Evolutionary conservation across 2,113 vertebrate species (phyloP).

Genomic region (Hepsetus odoe): DNA sequence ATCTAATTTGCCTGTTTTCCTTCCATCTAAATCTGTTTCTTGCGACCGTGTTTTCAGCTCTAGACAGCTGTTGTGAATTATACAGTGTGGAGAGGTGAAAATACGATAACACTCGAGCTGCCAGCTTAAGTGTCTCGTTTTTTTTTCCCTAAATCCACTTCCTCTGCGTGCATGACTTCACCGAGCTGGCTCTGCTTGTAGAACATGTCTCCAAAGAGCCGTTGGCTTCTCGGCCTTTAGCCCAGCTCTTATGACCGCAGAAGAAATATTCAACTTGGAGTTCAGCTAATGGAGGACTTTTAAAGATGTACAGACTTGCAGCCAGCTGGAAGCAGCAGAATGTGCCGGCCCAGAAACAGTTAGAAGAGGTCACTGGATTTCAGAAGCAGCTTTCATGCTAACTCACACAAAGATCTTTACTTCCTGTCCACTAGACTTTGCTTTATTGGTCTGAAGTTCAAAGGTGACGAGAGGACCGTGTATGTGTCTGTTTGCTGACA

Average conservation of each 20-base stretch:
- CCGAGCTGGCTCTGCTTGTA: neutral
- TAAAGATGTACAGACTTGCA: neutral
- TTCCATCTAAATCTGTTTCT: neutral
- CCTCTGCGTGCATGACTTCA: slow-evolving; percentile 1
- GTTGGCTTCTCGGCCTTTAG: neutral
- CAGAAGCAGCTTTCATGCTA: neutral
- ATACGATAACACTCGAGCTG: slow-evolving; percentile 2
- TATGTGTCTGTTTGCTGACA: too few relatives aligned
- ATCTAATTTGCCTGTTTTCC: neutral
- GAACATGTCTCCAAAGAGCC: neutral
- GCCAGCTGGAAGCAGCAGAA: slow-evolving; percentile 9
- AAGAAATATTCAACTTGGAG: slow-evolving; percentile 12
- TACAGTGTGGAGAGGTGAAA: slow-evolving; percentile 3
- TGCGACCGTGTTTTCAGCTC: neutral
- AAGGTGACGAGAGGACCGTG: too few relatives aligned
- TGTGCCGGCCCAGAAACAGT: slow-evolving; percentile 11
- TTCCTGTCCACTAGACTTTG: too few relatives aligned
- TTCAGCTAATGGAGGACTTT: slow-evolving; percentile 11
- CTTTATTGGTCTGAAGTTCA: too few relatives aligned
- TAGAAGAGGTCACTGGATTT: slow-evolving; percentile 8
- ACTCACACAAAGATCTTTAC: neutral
- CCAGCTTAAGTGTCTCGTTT: neutral
- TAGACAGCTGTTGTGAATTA: slow-evolving; percentile 30
- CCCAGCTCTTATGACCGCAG: slow-evolving; percentile 6
- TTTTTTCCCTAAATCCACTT: slow-evolving; percentile 16